Conservation (phyloP, 2,113 vertebrate species). For the Centrocercus urophasianus region DNA sequence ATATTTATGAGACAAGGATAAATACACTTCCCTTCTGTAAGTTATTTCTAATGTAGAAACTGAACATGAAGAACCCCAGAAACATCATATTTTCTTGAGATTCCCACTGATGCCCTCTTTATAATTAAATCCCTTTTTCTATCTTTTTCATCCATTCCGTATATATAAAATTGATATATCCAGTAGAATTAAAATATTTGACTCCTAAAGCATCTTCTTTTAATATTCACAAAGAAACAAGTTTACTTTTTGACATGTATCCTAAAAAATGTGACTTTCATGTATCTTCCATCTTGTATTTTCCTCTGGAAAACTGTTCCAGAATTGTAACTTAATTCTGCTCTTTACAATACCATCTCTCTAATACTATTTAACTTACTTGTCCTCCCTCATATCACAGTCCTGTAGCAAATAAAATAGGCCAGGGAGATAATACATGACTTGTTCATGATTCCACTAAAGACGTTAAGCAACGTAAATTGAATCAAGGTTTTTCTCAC, state of each 20-base stretch:
- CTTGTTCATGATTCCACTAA: background rate
- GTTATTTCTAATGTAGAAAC: background rate
- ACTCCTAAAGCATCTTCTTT: background rate
- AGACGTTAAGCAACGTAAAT: background rate
- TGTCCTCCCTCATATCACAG: background rate
- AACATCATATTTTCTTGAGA: background rate
- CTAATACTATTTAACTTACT: background rate
- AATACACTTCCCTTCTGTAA: background rate
- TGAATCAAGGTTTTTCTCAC: background rate
- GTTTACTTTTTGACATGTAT: rapidly evolving
- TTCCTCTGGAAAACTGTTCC: background rate
- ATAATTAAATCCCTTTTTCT: background rate
- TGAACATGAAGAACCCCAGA: background rate
- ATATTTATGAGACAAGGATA: background rate
- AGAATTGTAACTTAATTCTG: background rate
- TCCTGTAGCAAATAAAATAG: background rate
- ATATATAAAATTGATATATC: background rate
- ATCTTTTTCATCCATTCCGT: background rate
- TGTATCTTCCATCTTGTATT: background rate
- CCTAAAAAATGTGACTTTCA: background rate
- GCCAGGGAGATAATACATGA: background rate
- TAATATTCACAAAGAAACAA: background rate
- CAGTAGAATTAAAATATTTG: background rate
- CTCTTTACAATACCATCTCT: background rate
- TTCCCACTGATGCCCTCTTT: background rate